Evolutionary conservation across 2,797 vertebrate species (phyloP).

Genomic region (Cuculus canorus): DNA sequence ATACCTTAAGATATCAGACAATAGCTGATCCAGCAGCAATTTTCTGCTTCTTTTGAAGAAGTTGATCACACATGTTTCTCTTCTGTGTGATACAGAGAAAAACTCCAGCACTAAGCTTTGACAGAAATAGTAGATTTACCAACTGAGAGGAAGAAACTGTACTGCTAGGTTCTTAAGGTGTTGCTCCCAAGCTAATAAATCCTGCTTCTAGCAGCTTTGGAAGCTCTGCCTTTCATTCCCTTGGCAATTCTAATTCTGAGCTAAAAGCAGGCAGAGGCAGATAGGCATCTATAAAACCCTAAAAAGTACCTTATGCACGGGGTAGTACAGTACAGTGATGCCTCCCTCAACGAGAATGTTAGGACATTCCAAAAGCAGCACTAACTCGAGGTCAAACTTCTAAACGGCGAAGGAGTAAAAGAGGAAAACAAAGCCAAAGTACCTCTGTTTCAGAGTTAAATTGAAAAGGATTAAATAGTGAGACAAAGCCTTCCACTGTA

Average conservation of each 20-base stretch:
- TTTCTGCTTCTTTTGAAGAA: constrained; percentile 54
- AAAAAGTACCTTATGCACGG: not conserved
- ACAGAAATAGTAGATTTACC: not conserved
- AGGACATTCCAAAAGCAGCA: not conserved
- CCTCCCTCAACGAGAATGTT: not conserved
- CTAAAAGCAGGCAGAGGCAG: not conserved
- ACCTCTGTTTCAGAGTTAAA: not conserved
- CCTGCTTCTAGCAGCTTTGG: not conserved
- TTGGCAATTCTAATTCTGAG: not conserved
- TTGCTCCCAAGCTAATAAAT: not conserved
- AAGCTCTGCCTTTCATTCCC: not conserved
- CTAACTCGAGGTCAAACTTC: not conserved
- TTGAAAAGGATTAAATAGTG: not conserved
- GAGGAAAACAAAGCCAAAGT: not conserved
- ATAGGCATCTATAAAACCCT: not conserved
- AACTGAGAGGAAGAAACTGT: not conserved
- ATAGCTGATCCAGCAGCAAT: constrained; percentile 65
- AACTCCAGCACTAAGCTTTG: not conserved
- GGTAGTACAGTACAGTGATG: not conserved
- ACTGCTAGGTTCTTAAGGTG: not conserved
- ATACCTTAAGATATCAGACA: constrained; percentile 53
- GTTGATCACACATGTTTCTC: constrained; percentile 16
- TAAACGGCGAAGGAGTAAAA: not conserved
- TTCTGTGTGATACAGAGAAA: constrained; percentile 23
- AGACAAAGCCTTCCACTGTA: not conserved